phyloP scores from a whole-genome alignment of 2,888 invertebrate species.

The Linyphia triangularis region DNA sequence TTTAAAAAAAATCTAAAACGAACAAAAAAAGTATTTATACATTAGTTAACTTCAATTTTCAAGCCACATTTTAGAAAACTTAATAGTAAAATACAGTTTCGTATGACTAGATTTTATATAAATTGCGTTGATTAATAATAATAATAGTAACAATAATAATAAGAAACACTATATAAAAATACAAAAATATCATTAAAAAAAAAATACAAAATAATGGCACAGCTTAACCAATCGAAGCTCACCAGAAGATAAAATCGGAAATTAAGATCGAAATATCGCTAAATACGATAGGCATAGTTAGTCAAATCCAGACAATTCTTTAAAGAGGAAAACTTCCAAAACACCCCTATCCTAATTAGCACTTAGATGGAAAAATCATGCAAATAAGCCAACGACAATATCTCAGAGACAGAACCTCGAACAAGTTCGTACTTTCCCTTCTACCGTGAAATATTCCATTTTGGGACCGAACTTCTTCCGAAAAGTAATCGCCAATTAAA shows the following conservation, averaged over 20 bases:
- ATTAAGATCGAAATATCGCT: not conserved
- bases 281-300: no score
- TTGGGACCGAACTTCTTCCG: not conserved
- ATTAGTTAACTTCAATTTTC: no score
- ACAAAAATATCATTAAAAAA: no score
- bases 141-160: no score
- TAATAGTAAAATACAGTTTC: no score
- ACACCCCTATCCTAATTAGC: constrained; percentile 28
- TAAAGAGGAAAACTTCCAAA: not conserved
- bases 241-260: not conserved
- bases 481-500: constrained; percentile 53
- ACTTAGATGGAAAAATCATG: constrained; percentile 21
- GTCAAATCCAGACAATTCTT: not conserved
- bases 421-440: constrained; percentile 7
- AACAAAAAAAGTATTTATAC: no score
- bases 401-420: not conserved
- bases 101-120: no score
- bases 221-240: not conserved
- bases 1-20: no score
- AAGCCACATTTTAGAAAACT: no score
- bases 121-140: no score
- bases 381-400: constrained; percentile 26
- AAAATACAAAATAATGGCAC: no score
- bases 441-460: constrained; percentile 7
- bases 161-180: no score